A percentile compares a stretch with the other conserved stretches of the same genome.
phyloP scores from a whole-genome alignment of 92 coral and sea anemone genomes.

The Palythoa grandiflora region DNA sequence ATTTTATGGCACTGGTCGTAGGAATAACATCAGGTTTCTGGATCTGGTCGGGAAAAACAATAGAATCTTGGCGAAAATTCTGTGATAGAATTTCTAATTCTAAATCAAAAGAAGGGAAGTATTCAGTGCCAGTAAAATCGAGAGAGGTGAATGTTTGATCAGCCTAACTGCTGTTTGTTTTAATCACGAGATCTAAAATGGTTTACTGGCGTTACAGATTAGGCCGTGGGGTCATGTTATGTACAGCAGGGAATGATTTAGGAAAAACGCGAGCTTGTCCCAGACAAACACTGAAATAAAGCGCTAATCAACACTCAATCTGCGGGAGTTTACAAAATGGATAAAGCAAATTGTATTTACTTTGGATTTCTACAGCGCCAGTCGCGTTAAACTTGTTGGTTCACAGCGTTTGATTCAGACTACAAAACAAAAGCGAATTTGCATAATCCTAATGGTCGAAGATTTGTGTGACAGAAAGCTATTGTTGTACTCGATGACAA shows the following conservation, averaged over 20 bases:
- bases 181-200: conserved; percentile 33
- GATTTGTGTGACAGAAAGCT: conserved; percentile 33
- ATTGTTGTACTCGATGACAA: conserved; percentile 3
- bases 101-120: not conserved
- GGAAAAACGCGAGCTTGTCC: not conserved
- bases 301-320: conserved; percentile 37
- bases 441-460: conserved; percentile 82
- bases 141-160: conserved; percentile 47
- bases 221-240: conserved; percentile 10
- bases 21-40: conserved; percentile 99
- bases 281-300: not conserved
- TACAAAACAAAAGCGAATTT: conserved; percentile 76
- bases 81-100: conserved; percentile 21
- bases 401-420: conserved; percentile 75
- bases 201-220: conserved; percentile 28
- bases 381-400: conserved; percentile 66
- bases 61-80: conserved; percentile 96
- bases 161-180: conserved; percentile 39
- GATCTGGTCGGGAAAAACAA: conserved; percentile 99
- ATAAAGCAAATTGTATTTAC: conserved; percentile 72
- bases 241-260: not conserved
- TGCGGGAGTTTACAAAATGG: conserved; percentile 74
- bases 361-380: conserved; percentile 57
- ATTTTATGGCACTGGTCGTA: conserved; percentile 97
- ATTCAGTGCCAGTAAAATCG: conserved; percentile 28